A percentile compares a stretch with the other conserved stretches of the same genome.
These are phyloP conservation scores for Symphodus melops DNA, from an alignment of 2,113 vertebrate genomes.

Conservation along the genomic window DNA sequence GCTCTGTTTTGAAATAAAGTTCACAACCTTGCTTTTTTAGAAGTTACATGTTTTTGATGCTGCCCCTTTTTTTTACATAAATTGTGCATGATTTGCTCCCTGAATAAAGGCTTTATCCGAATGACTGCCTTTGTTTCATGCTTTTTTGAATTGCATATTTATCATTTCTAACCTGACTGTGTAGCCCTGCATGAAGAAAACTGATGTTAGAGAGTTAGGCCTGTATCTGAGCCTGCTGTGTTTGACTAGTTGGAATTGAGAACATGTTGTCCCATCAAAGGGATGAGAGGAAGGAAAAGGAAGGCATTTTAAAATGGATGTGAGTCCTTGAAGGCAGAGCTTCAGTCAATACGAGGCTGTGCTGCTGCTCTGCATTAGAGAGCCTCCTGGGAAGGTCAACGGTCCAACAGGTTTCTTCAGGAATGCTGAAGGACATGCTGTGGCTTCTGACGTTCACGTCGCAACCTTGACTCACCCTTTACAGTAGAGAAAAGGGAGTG, in stretches of 20 bases:
- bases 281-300: constrained; percentile 10
- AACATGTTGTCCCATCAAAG: constrained; percentile 4
- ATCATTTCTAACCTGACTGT: no score
- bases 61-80: no score
- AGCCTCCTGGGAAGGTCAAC: constrained; percentile 26
- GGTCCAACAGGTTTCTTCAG: constrained; percentile 25
- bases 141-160: background rate
- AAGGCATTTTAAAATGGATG: constrained; percentile 15
- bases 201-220: background rate
- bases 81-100: no score
- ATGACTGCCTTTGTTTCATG: background rate
- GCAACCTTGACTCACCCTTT: constrained; percentile 12
- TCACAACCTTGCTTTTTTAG: no score
- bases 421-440: constrained; percentile 16
- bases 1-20: no score
- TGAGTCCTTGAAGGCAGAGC: constrained; percentile 23
- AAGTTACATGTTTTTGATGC: no score
- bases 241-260: background rate
- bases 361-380: constrained; percentile 11
- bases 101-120: background rate
- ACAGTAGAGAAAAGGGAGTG: background rate
- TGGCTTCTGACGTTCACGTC: background rate
- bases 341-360: constrained; percentile 18
- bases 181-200: no score
- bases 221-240: background rate